phyloP scores from a whole-genome alignment of 2,888 invertebrate genomes.

The Sympetrum striolatum region DNA sequence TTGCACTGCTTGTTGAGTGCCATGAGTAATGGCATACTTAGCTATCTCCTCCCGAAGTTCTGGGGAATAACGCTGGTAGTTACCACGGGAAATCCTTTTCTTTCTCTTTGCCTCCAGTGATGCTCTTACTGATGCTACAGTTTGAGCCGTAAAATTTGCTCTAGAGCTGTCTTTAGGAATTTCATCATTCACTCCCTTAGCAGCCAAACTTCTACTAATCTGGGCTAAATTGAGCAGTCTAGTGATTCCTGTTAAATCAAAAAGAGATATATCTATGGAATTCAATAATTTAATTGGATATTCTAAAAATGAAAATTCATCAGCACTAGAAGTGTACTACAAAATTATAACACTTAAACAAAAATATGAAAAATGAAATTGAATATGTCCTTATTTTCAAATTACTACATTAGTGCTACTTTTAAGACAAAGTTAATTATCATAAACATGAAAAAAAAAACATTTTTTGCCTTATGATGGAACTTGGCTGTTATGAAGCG shows the following conservation, averaged over 20 bases:
- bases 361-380: not conserved
- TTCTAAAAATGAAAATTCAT: not conserved
- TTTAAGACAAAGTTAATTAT: no score
- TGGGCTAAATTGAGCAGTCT: not conserved
- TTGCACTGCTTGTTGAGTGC: slow-evolving; percentile 50
- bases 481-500: no score
- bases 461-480: no score
- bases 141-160: slow-evolving; percentile 50
- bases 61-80: slow-evolving; percentile 52
- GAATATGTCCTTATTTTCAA: no score
- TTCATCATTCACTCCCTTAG: not conserved
- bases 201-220: not conserved
- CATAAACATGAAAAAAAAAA: no score
- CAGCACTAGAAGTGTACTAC: not conserved
- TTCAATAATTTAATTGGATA: not conserved
- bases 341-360: not conserved
- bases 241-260: not conserved
- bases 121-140: slow-evolving; percentile 53
- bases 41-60: slow-evolving; percentile 53
- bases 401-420: no score
- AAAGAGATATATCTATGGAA: not conserved
- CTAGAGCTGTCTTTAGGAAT: slow-evolving; percentile 45
- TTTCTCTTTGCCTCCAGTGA: slow-evolving; percentile 52
- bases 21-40: slow-evolving; percentile 52
- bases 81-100: slow-evolving; percentile 52